A percentile compares a stretch with the other conserved stretches of the same genome.
These are phyloP conservation scores for Eupithecia insigniata DNA, from an alignment of 2,888 invertebrate species.

Conservation along the genomic window DNA sequence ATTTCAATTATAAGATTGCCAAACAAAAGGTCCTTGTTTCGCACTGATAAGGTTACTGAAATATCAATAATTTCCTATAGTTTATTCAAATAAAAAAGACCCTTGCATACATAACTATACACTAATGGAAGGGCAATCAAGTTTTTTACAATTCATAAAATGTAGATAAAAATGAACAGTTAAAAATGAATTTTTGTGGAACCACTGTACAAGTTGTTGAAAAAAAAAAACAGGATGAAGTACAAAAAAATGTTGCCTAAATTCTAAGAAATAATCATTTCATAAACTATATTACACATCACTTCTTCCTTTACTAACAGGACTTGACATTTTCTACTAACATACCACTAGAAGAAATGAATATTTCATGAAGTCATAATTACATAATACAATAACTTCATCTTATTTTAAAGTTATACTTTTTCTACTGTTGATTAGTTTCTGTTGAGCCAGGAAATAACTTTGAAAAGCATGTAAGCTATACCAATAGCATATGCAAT, in stretches of 20 bases:
- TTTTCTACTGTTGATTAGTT: slow-evolving; percentile 65
- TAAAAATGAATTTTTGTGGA: slow-evolving; percentile 52
- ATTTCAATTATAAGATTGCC: slow-evolving; percentile 25
- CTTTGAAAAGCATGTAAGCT: slow-evolving; percentile 93
- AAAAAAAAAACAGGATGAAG: slow-evolving; percentile 58
- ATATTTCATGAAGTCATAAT: slow-evolving; percentile 70
- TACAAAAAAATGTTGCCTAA: slow-evolving; percentile 76
- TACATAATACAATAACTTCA: slow-evolving; percentile 67
- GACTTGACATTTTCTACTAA: slow-evolving; percentile 56
- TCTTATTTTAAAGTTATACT: slow-evolving; percentile 67
- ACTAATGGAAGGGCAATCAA: slow-evolving; percentile 59
- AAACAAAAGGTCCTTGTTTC: neutral
- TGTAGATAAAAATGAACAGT: slow-evolving; percentile 57
- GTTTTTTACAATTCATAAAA: slow-evolving; percentile 68
- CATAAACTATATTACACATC: slow-evolving; percentile 54
- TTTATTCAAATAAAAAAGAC: slow-evolving; percentile 76
- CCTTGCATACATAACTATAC: slow-evolving; percentile 63
- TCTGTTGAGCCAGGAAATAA: slow-evolving; percentile 90
- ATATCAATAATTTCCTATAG: slow-evolving; percentile 45
- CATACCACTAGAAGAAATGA: slow-evolving; percentile 53
- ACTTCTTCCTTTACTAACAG: slow-evolving; percentile 61
- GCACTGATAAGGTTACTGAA: neutral
- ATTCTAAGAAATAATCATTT: slow-evolving; percentile 66
- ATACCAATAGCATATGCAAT: slow-evolving; percentile 92
- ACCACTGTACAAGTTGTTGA: slow-evolving; percentile 69